A percentile compares a stretch with the other conserved stretches of the same genome.
Conservation (phyloP, 2,888 invertebrate genomes). For the Nephrotoma appendiculata region DNA sequence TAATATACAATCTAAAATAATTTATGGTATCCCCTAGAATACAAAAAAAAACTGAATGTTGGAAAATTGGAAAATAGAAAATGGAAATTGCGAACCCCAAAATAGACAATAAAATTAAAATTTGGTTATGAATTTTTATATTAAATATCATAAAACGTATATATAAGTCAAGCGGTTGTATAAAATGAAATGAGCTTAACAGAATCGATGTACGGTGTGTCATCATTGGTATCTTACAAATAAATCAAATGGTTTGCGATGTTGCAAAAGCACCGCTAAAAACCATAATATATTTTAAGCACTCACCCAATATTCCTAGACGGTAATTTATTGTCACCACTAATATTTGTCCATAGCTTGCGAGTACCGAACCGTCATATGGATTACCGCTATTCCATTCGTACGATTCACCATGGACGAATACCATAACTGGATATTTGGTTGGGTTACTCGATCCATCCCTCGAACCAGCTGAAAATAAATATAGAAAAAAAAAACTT, state of each 20-base stretch:
- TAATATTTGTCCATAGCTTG: conserved; percentile 81
- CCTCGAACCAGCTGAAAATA: conserved; percentile 28
- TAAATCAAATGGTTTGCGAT: background rate
- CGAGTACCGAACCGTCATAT: conserved; percentile 90
- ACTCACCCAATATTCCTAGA: conserved; percentile 65
- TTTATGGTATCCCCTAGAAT: background rate
- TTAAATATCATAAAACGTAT: background rate
- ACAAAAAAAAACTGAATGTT: background rate
- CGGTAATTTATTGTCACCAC: conserved; percentile 81
- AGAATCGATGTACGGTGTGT: background rate
- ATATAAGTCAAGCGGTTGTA: background rate
- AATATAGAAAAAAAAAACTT: conserved; percentile 6
- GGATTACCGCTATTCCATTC: conserved; percentile 98
- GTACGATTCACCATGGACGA: conserved; percentile 90
- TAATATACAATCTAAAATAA: background rate
- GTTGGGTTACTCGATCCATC: conserved; percentile 31
- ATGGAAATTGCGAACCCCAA: background rate
- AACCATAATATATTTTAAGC: background rate
- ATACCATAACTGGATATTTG: conserved; percentile 80
- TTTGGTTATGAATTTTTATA: background rate
- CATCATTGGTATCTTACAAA: background rate
- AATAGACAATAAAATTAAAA: background rate
- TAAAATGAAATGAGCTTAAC: background rate
- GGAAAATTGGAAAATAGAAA: background rate
- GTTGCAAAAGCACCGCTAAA: background rate